Base-by-base conservation (phyloP, 2,113 vertebrate species). In the Elgaria multicarinata region DNA sequence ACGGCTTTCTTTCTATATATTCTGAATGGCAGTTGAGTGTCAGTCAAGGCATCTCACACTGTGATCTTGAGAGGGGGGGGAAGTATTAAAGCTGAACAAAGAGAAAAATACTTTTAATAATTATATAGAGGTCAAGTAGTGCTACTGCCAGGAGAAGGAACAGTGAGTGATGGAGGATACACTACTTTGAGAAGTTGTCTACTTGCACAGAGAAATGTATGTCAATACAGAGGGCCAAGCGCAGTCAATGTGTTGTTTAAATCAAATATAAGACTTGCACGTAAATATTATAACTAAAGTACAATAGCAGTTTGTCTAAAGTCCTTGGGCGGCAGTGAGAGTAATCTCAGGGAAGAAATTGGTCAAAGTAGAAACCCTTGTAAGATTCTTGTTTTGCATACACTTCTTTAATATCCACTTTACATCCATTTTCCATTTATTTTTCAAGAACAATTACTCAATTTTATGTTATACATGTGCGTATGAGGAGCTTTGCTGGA, bases 41-140 rank as follows among this genome's bases (percentile, higher is more conserved):
- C 92, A 95, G 89, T 90, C 64, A 87, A 92, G 62, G 67, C 76
- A 71, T 66, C 87, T 93, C 91, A 86, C 53, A 93, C 71, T 69
- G 69, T 87, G 85, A 69, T 89, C 46, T 76, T 83, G 55, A 31
- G 67, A 8, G 3, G 44, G 10, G 90, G 89, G 88, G 79, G 91
- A 91, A 93, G 87, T 74, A 64, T 88, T 91, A 62, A 64, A 86
- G 86, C 91, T 91, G 86, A 91, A 93, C 87, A 86, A 87, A 83
- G 67, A 39, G 42, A 66, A 82, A 81, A 62, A 86, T 81, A 82
- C 42, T 80, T 90, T 80, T 79, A 71, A 90, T 72, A 85, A 90
- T 85, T 90, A 87, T 66, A 44, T 66, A 31, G 84, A 82, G 89
- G 89, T 86, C 69, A 86, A 90, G 69, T 53, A 80, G 55, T 82